Conservation (phyloP, 1,140 invertebrate genomes). For the Episyrphus balteatus region DNA sequence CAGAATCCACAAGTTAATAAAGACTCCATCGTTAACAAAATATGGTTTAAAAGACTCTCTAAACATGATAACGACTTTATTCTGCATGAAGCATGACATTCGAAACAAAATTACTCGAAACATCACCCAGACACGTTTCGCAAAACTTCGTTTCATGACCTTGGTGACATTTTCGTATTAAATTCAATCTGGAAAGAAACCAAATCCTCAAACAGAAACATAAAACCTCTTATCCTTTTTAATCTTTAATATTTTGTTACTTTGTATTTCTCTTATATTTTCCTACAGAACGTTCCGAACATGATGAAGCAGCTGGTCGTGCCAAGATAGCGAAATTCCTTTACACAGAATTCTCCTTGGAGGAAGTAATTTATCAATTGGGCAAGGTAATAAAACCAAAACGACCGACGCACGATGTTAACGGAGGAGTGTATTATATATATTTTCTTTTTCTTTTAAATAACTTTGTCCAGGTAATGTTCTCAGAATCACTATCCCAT, state of each 20-base stretch:
- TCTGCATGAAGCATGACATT: no score
- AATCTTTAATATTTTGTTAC: neutral
- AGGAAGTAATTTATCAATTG: slow-evolving; percentile 64
- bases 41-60: no score
- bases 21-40: no score
- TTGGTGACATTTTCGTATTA: no score
- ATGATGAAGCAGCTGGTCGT: slow-evolving; percentile 38
- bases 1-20: no score
- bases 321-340: slow-evolving; percentile 52
- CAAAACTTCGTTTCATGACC: no score
- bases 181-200: no score
- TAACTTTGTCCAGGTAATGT: slow-evolving; percentile 45
- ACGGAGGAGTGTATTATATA: neutral
- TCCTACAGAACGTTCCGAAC: slow-evolving; percentile 32
- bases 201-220: no score
- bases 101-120: no score
- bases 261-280: no score
- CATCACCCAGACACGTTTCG: no score
- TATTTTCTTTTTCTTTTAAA: neutral
- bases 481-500: slow-evolving; percentile 52
- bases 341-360: slow-evolving; percentile 59
- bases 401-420: neutral
- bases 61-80: no score
- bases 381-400: slow-evolving; percentile 45
- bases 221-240: neutral